Conservation (phyloP, 2,888 invertebrate genomes). For the Gnatocerus cornutus region DNA sequence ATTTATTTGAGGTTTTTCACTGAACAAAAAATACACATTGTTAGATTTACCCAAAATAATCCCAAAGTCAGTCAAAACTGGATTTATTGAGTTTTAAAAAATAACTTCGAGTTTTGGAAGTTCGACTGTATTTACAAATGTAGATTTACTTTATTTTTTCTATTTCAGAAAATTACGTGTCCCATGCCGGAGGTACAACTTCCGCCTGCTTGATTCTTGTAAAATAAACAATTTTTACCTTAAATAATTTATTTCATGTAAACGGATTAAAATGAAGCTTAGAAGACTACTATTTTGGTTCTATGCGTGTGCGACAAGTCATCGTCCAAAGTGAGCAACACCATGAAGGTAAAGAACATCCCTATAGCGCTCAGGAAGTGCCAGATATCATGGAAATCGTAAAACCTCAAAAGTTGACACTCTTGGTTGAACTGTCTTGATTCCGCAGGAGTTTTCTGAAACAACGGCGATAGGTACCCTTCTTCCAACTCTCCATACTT, state of each 20-base stretch:
- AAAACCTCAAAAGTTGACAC: conserved; percentile 82
- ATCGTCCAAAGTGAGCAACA: conserved; percentile 86
- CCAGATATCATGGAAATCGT: conserved; percentile 91
- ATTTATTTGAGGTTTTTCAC: too few species aligned
- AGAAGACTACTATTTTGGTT: conserved; percentile 84
- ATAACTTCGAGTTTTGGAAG: too few species aligned
- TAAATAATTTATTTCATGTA: too few species aligned
- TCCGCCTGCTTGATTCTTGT: background rate
- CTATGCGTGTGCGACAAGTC: conserved; percentile 80
- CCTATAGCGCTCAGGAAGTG: conserved; percentile 86
- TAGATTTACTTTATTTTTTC: background rate
- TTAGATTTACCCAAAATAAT: too few species aligned
- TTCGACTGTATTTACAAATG: too few species aligned
- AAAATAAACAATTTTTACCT: background rate
- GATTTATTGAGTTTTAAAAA: too few species aligned
- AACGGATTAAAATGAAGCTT: conserved; percentile 55
- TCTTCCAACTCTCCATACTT: conserved; percentile 60
- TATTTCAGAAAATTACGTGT: conserved; percentile 8
- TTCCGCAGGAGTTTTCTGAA: conserved; percentile 80
- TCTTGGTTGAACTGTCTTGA: conserved; percentile 83
- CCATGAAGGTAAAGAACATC: conserved; percentile 89
- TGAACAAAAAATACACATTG: too few species aligned
- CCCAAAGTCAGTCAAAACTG: too few species aligned
- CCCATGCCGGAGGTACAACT: conserved; percentile 7
- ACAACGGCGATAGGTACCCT: background rate